Percentiles rank a stretch among this genome's conserved stretches.
These are phyloP conservation scores for Eptesicus fuscus DNA, from an alignment of 2,113 vertebrate genomes.

Conservation along the genomic window DNA sequence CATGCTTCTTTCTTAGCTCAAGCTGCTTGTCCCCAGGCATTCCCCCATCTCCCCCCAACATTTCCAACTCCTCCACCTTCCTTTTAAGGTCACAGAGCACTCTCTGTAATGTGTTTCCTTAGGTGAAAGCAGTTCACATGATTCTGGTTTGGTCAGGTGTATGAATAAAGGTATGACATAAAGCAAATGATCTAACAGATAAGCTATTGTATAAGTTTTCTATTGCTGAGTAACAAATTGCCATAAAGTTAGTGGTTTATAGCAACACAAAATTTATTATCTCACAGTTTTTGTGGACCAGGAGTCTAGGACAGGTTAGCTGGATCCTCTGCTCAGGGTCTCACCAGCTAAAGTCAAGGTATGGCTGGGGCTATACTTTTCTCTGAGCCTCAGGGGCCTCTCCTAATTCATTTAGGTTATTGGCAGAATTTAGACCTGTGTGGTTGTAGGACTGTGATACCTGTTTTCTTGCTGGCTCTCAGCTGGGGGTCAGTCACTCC, in stretches of 20 bases:
- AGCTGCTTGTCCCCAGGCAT: background rate
- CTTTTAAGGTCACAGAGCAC: background rate
- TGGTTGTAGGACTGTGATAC: background rate
- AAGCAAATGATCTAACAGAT: background rate
- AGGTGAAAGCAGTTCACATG: background rate
- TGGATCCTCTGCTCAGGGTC: background rate
- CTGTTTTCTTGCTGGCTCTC: background rate
- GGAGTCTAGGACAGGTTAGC: background rate
- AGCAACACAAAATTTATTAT: background rate
- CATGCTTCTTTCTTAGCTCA: background rate
- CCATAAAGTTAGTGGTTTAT: background rate
- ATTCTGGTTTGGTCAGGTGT: background rate
- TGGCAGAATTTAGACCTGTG: background rate
- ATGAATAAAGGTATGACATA: background rate
- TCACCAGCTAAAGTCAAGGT: background rate
- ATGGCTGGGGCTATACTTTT: background rate
- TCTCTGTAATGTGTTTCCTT: background rate
- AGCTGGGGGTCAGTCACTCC: background rate
- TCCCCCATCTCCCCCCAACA: background rate
- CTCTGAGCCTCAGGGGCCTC: background rate
- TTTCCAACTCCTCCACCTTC: background rate
- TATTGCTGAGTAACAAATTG: background rate
- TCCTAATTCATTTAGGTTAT: background rate
- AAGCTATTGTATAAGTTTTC: background rate
- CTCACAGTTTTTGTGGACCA: background rate